Evolutionary conservation across 2,797 vertebrate species (phyloP), one percentile per base, ranked within the genome.

Genomic region (Falco rusticolus): DNA sequence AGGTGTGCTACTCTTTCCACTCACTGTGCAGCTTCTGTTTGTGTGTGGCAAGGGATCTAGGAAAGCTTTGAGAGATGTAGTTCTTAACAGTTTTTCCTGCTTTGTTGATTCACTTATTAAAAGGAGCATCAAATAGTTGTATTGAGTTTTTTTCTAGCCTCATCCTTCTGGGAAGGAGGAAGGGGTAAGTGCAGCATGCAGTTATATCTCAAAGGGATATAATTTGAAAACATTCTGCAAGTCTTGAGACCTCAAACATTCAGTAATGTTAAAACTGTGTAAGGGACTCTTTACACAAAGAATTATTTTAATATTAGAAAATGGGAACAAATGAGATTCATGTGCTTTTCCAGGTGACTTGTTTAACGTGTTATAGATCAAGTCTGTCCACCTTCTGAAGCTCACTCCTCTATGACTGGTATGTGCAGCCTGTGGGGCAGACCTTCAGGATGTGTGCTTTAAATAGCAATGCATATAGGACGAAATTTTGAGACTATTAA

Each of bases 111-210:
- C 15, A 66, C 5, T 34, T 34, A 34, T 34, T 34, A 34, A 34
- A 34, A 34, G 34, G 34, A 34, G 34, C 34, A 34, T 34, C 34
- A 34, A 34, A 34, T 34, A 34, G 34, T 34, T 34, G 34, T 34
- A 34, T 34, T 34, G 34, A 34, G 34, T 48, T 56, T 68, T 89
- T 64, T 54, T 15, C 37, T 53, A 68, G 11, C 45, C 9, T 60
- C 3, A 12, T 47, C 11, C 8, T 60, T 56, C 43, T 53, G 33
- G 28, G 37, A 71, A 12, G 10, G 31, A 71, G 25, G 34, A 71
- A 61, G 2, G 3, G 3, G 0, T 56, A n/a, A 26, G 6, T 45
- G 0, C 0, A 13, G 34, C 4, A 17, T 26, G 5, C 22, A 33
- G 5, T 45, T 59, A 18, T 70, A 59, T 31, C n/a, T 72, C 39